Evolutionary conservation across 2,888 invertebrate species (phyloP), one percentile per base, ranked within the genome.

Genomic region (Diploptera punctata): DNA sequence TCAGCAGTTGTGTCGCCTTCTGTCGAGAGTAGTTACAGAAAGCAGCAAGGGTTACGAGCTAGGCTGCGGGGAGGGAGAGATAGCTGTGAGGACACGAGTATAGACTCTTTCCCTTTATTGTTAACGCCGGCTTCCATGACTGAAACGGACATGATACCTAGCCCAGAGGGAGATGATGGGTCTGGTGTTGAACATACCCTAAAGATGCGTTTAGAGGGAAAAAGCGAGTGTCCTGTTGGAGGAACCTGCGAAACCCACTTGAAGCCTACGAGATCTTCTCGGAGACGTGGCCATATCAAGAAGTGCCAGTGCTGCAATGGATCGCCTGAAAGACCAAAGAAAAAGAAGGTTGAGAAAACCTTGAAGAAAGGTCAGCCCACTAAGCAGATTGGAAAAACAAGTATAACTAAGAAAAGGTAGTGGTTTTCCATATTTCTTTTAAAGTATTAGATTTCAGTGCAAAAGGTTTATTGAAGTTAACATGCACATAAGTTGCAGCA

Each of bases 281-380:
- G 47, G 80, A 81, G 61, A 81, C 82, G 89, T 0, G 88, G 88
- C 7, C 87, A 88, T 10, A 88, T 88, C 1, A 89, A 88, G 77
- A 85, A 88, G 67, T 89, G 89, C 78, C 86, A 86, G 43, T 89
- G 90, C 80, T 90, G 89, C 80, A 86, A 84, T 79, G 89, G 88
- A 7, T 84, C 85, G 0, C 86, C 87, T 0, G 85, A 86, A 2
- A 84, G 87, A 9, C 84, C 84, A 31, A 82, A 86, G 54, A 84
- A 87, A 68, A 87, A 87, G 77, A 70, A 67, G 57, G 70, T 69
- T 13, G 70, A 74, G 24, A 74, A 74, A 43, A 38, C 71, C 2
- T 16, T 24, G 1, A 73, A 71, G 57, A 73, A 73, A 68, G 61
- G 52, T 29, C 60, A 49, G n/a, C 26, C 47, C 19, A 33, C 49